Evolutionary conservation across 2,113 vertebrate species (phyloP), one percentile per base, ranked within the genome.

Genomic region (Sprattus sprattus): DNA sequence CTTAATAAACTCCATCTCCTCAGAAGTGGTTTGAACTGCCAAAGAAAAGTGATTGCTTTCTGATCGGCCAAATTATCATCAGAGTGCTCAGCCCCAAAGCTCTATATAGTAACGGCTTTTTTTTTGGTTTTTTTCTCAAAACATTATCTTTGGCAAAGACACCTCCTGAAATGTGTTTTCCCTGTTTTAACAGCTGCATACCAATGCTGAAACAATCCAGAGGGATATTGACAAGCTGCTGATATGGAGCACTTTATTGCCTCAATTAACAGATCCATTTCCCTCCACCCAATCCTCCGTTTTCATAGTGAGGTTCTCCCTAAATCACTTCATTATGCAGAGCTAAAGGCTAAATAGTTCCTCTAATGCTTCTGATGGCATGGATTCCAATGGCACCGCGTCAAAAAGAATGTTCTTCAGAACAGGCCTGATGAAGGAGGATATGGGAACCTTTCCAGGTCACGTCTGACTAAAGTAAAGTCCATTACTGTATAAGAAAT

Each of bases 151-250:
- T 78, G 71, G 71, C 71, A 78, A 39, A 28, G 32, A 32, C 11
- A 10, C 15, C 71, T 78, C 13, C 25, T 78, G 71, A 78, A 78
- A 78, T 78, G 71, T 44, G 71, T 78, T 39, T 3, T 28, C 13
- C 71, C 71, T 78, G 71, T 78, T 78, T 78, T 39, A 39, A 78
- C 71, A 78, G 71, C 71, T 78, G 71, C 71, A 78, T 44, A 78
- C 10, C 28, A 39, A 78, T 78, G 32, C 10, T 5, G 28, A 16
- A 78, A 78, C 71, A 44, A 44, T 78, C 71, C 71, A 78, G 71
- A 10, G 25, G 71, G 71, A 78, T 44, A 78, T 78, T 39, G 71
- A 78, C 28, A 78, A 15, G 28, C 25, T 32, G 10, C 13, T 32
- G 71, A 78, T 78, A 78, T 18, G 28, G 71, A 25, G 9, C 32